phyloP scores from a whole-genome alignment of 2,888 invertebrate species.

The Stenurella melanura region DNA sequence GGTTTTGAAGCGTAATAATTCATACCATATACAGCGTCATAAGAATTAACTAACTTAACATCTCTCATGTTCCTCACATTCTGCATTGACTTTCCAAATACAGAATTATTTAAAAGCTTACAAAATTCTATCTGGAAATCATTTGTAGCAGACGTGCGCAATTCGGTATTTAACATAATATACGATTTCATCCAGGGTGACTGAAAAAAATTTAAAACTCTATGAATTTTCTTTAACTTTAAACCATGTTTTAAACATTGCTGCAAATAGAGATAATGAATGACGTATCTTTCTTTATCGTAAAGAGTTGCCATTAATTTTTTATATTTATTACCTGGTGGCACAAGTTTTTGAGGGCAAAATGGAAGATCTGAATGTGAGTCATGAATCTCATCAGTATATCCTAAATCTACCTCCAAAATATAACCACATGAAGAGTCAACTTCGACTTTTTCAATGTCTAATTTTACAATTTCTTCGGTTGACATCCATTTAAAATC shows the following conservation, averaged over 20 bases:
- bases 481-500: slow-evolving; percentile 2
- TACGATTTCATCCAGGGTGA: too few relatives aligned
- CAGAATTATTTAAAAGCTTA: neutral
- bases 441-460: neutral
- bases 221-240: neutral
- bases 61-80: slow-evolving; percentile 48
- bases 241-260: slow-evolving; percentile 52
- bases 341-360: neutral
- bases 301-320: slow-evolving; percentile 6
- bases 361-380: slow-evolving; percentile 6
- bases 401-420: too few relatives aligned
- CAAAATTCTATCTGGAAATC: slow-evolving; percentile 51
- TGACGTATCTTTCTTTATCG: neutral
- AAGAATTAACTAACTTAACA: slow-evolving; percentile 45
- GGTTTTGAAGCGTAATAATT: slow-evolving; percentile 45
- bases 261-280: slow-evolving; percentile 51
- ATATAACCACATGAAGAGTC: neutral
- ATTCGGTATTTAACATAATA: neutral
- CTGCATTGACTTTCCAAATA: slow-evolving; percentile 44
- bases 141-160: slow-evolving; percentile 37
- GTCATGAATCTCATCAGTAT: neutral
- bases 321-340: neutral
- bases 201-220: neutral
- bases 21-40: slow-evolving; percentile 48
- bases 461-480: neutral